phyloP scores from a whole-genome alignment of 2,888 invertebrate species.

The Subacronicta megacephala region DNA sequence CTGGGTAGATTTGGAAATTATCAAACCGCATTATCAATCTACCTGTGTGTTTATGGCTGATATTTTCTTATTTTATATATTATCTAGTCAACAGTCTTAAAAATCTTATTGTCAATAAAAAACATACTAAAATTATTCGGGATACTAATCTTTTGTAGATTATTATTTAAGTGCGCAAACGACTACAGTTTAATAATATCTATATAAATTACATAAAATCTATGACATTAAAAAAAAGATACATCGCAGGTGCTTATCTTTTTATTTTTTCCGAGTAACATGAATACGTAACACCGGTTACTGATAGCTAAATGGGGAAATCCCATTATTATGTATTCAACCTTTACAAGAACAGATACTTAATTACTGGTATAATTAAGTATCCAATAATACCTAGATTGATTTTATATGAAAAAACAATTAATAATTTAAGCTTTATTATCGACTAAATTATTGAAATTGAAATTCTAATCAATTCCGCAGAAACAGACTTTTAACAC shows the following conservation, averaged over 20 bases:
- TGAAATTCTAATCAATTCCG: conserved; percentile 14
- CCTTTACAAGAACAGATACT: conserved; percentile 25
- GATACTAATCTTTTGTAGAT: too few species aligned
- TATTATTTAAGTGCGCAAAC: too few species aligned
- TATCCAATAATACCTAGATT: conserved; percentile 36
- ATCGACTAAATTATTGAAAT: conserved; percentile 5
- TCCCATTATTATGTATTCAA: conserved; percentile 19
- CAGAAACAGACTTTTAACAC: conserved; percentile 65
- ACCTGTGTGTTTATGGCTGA: too few species aligned
- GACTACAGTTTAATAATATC: too few species aligned
- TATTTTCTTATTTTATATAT: too few species aligned
- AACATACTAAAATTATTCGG: too few species aligned
- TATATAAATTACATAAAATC: not conserved
- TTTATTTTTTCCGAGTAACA: conserved; percentile 7
- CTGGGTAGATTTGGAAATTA: too few species aligned
- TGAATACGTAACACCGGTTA: conserved; percentile 26
- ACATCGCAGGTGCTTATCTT: conserved; percentile 6
- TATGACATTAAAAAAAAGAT: too few species aligned
- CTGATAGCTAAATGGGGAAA: conserved; percentile 20
- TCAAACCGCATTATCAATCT: too few species aligned
- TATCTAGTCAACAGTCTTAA: too few species aligned
- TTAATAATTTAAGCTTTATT: conserved; percentile 17
- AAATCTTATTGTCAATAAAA: too few species aligned
- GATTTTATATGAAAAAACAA: conserved; percentile 22
- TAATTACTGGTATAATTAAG: conserved; percentile 44